phyloP scores from a whole-genome alignment of 2,888 invertebrate genomes.

The Mayetiola destructor region DNA sequence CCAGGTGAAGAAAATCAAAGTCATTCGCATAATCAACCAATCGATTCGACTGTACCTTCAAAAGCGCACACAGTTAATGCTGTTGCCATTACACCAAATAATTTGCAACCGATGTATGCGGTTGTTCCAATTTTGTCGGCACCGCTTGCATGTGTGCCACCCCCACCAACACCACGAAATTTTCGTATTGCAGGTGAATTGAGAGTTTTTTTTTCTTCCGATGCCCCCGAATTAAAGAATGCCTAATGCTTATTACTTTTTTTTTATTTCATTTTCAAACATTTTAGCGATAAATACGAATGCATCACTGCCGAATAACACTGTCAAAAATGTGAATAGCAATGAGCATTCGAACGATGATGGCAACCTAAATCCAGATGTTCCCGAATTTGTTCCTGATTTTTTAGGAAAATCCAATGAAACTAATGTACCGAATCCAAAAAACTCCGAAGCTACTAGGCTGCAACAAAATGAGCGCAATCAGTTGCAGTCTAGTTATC shows the following conservation, averaged over 20 bases:
- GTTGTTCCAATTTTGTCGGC: conserved; percentile 37
- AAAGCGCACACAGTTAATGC: not conserved
- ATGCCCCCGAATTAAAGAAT: no score
- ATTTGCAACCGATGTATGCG: not conserved
- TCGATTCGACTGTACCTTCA: not conserved
- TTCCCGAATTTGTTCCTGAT: conserved; percentile 70
- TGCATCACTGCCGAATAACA: conserved; percentile 18
- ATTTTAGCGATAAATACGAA: no score
- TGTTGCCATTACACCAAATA: not conserved
- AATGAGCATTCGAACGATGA: not conserved
- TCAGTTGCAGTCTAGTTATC: conserved; percentile 7
- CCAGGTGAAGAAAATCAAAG: conserved; percentile 15
- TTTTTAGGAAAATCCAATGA: conserved; percentile 14
- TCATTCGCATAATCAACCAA: conserved; percentile 15
- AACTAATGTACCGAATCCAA: conserved; percentile 17
- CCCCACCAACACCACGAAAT: conserved; percentile 54
- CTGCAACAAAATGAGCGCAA: conserved; percentile 5
- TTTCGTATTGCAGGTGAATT: conserved; percentile 29
- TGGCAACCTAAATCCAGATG: conserved; percentile 67
- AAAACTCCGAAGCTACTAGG: conserved; percentile 16
- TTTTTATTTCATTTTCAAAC: no score
- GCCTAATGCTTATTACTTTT: no score
- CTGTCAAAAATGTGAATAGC: not conserved
- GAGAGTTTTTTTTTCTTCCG: no score
- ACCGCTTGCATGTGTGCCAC: conserved; percentile 51